These are phyloP conservation scores for Choristoneura rosaceana DNA, from an alignment of 2,888 invertebrate genomes.

Conservation along the genomic window DNA sequence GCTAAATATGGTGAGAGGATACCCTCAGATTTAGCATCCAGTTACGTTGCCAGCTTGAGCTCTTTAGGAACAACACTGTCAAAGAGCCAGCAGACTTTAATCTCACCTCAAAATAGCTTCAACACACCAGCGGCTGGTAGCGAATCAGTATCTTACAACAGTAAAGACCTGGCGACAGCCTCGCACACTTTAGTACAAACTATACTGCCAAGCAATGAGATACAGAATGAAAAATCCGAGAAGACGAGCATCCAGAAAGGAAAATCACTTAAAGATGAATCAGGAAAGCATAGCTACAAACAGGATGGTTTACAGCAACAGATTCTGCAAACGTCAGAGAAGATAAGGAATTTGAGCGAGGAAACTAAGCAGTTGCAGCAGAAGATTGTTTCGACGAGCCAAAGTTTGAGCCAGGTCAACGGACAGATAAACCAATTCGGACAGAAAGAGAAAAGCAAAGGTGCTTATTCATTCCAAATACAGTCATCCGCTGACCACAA, in stretches of 20 bases:
- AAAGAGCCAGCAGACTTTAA: conserved; percentile 68
- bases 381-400: conserved; percentile 66
- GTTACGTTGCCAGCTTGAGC: conserved; percentile 82
- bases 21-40: conserved; percentile 79
- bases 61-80: conserved; percentile 81
- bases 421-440: conserved; percentile 50
- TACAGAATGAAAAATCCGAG: conserved; percentile 59
- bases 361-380: conserved; percentile 75
- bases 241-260: conserved; percentile 60
- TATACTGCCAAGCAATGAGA: conserved; percentile 59
- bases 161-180: conserved; percentile 65
- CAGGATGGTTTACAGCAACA: conserved; percentile 66
- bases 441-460: conserved; percentile 76
- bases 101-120: conserved; percentile 60
- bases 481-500: conserved; percentile 86
- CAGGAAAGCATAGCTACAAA: conserved; percentile 60
- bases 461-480: conserved; percentile 90
- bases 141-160: conserved; percentile 62
- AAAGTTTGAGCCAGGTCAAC: conserved; percentile 60
- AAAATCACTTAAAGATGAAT: conserved; percentile 64
- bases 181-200: conserved; percentile 71
- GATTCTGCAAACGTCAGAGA: conserved; percentile 74
- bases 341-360: conserved; percentile 71
- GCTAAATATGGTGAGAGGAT: conserved; percentile 74
- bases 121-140: conserved; percentile 61